phyloP scores from a whole-genome alignment of 53 echinoderm and acorn worm genomes.

The Zoroaster sp. region DNA sequence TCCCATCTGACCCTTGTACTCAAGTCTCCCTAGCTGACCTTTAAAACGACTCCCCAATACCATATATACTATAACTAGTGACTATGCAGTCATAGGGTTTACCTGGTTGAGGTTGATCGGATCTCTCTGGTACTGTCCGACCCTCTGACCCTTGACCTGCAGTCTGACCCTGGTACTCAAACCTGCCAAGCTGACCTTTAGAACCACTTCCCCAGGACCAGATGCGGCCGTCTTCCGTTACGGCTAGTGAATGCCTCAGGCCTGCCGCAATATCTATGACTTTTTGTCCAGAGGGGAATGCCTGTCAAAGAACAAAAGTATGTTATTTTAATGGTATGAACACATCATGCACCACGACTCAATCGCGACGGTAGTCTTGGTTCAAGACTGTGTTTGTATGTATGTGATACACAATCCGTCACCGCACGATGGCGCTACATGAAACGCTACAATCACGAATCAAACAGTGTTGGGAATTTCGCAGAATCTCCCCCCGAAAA shows the following conservation, averaged over 20 bases:
- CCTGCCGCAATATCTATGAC: constrained; percentile 73
- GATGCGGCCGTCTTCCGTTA: constrained; percentile 71
- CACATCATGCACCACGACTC: no score
- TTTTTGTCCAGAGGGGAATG: constrained; percentile 30
- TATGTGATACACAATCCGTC: no score
- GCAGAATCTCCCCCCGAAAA: no score
- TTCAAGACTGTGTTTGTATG: no score
- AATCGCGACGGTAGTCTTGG: no score
- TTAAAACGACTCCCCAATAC: constrained; percentile 81
- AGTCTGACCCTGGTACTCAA: neutral
- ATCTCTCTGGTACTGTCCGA: constrained; percentile 9
- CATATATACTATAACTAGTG: no score
- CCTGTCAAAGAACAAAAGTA: constrained; percentile 7
- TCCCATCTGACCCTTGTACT: no score
- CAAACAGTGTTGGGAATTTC: no score
- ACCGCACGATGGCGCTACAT: no score
- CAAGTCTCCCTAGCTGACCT: no score
- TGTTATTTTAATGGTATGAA: neutral
- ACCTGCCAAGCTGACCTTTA: constrained; percentile 88
- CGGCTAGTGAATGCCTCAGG: constrained; percentile 78
- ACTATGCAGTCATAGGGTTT: neutral
- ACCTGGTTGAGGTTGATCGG: constrained; percentile 22
- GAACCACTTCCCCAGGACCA: constrained; percentile 94
- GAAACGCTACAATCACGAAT: no score
- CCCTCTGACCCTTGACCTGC: constrained; percentile 2